These are phyloP conservation scores for Drosophila littoralis DNA, from an alignment of 1,140 invertebrate species.

Conservation along the genomic window DNA sequence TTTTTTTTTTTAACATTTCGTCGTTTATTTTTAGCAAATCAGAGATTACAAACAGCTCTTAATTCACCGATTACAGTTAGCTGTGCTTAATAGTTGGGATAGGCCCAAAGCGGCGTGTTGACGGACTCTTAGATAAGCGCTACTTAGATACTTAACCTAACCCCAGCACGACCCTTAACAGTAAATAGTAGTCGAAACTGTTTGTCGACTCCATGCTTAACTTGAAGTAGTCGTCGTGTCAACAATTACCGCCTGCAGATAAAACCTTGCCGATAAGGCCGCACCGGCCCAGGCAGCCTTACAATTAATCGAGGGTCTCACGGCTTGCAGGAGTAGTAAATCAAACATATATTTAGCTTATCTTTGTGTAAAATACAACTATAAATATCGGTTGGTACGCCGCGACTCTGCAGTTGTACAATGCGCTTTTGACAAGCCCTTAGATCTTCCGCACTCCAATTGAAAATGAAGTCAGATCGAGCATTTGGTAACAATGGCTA, in stretches of 20 bases:
- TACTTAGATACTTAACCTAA: constrained; percentile 7
- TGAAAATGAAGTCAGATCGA: background rate
- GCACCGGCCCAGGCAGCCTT: background rate
- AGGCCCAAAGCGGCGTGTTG: constrained; percentile 25
- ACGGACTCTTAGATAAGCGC: constrained; percentile 29
- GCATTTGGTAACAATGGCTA: too few relatives aligned
- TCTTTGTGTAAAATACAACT: constrained; percentile 35
- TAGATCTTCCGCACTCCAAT: background rate
- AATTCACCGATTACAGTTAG: constrained; percentile 36
- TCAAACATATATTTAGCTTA: constrained; percentile 36
- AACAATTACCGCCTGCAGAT: constrained; percentile 48
- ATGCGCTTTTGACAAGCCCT: background rate
- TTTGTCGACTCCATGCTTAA: constrained; percentile 9
- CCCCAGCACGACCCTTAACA: constrained; percentile 32
- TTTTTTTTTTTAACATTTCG: constrained; percentile 41
- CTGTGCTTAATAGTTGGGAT: constrained; percentile 34
- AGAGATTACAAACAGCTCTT: constrained; percentile 22
- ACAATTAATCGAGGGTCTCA: constrained; percentile 32
- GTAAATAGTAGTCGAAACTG: constrained; percentile 36
- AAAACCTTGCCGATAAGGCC: constrained; percentile 51
- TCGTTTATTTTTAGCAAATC: constrained; percentile 22
- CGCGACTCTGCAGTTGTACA: constrained; percentile 8
- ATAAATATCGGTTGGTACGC: constrained; percentile 45
- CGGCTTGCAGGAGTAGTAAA: constrained; percentile 34
- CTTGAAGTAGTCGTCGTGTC: constrained; percentile 23